Percentiles rank a stretch among this genome's conserved stretches.
Conservation (phyloP, 2,797 vertebrate genomes). For the Octomys mimax region DNA sequence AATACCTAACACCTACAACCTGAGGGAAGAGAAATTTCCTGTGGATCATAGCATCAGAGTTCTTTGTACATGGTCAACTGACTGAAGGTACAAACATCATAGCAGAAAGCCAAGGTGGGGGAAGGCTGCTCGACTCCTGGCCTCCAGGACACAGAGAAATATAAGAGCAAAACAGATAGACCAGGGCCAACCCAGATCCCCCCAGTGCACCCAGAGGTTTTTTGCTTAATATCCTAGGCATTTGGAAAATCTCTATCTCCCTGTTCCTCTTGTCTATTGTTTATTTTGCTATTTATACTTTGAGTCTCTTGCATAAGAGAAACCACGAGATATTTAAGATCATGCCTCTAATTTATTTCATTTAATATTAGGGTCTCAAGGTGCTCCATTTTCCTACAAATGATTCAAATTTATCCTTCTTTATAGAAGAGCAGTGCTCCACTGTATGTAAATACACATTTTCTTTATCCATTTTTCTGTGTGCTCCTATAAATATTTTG, state of each 20-base stretch:
- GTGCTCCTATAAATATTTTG: background rate
- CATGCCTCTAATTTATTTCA: background rate
- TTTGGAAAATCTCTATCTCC: background rate
- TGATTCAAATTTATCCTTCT: background rate
- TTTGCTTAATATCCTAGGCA: background rate
- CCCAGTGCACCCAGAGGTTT: background rate
- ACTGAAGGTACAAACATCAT: background rate
- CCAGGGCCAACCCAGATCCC: background rate
- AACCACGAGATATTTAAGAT: background rate
- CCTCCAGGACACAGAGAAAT: background rate
- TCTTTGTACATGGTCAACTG: background rate
- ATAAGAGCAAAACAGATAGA: background rate
- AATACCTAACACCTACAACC: background rate
- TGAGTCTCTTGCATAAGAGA: background rate
- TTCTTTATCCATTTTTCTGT: background rate
- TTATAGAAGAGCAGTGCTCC: background rate
- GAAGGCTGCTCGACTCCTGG: background rate
- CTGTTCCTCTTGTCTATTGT: background rate
- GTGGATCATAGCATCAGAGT: background rate
- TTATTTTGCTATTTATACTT: background rate
- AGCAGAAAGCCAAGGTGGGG: background rate
- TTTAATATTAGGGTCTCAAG: background rate
- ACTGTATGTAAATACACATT: background rate
- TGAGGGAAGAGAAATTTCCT: background rate
- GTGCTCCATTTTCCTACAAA: background rate